phyloP scores from a whole-genome alignment of 1,140 invertebrate genomes.

The Tyrophagus putrescentiae region DNA sequence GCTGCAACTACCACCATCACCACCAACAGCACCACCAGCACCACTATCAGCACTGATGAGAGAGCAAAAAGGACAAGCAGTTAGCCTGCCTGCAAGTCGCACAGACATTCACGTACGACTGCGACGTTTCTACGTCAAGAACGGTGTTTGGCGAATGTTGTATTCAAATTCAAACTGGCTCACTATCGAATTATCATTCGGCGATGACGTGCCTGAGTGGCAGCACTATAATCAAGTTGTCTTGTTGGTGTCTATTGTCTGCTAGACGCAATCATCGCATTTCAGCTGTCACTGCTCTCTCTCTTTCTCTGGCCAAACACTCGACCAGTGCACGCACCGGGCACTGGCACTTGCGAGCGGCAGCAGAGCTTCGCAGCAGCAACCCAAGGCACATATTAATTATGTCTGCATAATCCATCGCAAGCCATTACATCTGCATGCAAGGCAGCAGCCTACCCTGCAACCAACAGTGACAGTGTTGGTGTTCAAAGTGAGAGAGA shows the following conservation, averaged over 20 bases:
- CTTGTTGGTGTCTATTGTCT: neutral
- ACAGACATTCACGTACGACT: too few species aligned
- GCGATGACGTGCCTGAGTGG: neutral
- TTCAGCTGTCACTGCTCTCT: neutral
- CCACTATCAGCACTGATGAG: too few species aligned
- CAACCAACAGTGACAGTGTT: conserved; percentile 5
- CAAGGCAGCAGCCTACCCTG: neutral
- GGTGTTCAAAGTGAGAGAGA: conserved; percentile 9
- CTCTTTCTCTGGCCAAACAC: neutral
- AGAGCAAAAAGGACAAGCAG: too few species aligned
- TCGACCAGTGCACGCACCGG: neutral
- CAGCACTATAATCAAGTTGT: conserved; percentile 14
- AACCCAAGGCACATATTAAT: conserved; percentile 6
- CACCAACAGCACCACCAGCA: too few species aligned
- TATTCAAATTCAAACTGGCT: too few species aligned
- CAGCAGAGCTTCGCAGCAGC: too few species aligned
- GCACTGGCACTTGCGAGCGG: too few species aligned
- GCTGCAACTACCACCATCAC: too few species aligned
- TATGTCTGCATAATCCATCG: conserved; percentile 9
- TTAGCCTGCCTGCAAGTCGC: too few species aligned
- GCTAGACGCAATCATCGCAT: conserved; percentile 2
- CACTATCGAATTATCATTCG: too few species aligned
- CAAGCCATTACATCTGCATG: neutral
- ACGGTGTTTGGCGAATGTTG: too few species aligned
- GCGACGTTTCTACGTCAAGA: too few species aligned